These are phyloP conservation scores for Microctenopoma steveboyesi DNA, from an alignment of 2,797 vertebrate genomes.

Conservation along the genomic window DNA sequence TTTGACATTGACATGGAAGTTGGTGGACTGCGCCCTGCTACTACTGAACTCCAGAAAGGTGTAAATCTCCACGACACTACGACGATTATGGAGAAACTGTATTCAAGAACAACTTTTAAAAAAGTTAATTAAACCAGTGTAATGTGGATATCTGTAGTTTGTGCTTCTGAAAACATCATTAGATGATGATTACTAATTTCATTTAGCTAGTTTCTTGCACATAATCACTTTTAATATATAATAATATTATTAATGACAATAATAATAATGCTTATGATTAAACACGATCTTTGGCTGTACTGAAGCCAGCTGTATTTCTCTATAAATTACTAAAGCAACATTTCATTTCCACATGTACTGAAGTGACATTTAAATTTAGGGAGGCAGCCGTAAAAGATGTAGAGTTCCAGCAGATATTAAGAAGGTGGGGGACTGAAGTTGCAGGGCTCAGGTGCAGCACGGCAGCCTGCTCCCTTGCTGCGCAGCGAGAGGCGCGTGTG, in stretches of 20 bases:
- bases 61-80: not conserved
- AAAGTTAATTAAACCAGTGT: too few relatives aligned
- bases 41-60: not conserved
- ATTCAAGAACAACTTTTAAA: not conserved
- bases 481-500: slow-evolving; percentile 30
- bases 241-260: too few relatives aligned
- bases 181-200: too few relatives aligned
- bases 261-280: too few relatives aligned
- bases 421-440: slow-evolving; percentile 40
- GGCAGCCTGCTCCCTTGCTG: slow-evolving; percentile 37
- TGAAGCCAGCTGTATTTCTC: not conserved
- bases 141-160: not conserved
- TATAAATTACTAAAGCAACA: not conserved
- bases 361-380: slow-evolving; percentile 14
- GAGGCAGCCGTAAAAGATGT: slow-evolving; percentile 20
- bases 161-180: not conserved
- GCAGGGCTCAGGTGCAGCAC: slow-evolving; percentile 62
- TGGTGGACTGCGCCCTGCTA: not conserved
- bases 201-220: too few relatives aligned
- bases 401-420: slow-evolving; percentile 50
- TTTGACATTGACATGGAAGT: not conserved
- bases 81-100: too few relatives aligned
- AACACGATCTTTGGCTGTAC: not conserved
- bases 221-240: too few relatives aligned
- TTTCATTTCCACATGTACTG: slow-evolving; percentile 11